A percentile compares a stretch with the other conserved stretches of the same genome.
phyloP scores from a whole-genome alignment of 2,888 invertebrate species.

The Melipona bicolor region DNA sequence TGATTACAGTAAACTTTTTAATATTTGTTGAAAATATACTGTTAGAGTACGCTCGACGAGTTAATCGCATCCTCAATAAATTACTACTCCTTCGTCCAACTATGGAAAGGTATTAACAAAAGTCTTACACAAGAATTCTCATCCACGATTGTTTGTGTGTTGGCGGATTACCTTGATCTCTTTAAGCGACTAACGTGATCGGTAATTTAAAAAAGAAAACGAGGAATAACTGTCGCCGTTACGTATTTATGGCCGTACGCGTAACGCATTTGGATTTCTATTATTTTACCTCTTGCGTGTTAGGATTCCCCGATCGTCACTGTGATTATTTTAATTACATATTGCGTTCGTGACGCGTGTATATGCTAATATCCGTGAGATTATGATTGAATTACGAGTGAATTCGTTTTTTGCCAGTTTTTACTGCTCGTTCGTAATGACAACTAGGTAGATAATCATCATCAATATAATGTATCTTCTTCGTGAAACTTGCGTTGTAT shows the following conservation, averaged over 20 bases:
- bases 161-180: slow-evolving; percentile 52
- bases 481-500: neutral
- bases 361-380: neutral
- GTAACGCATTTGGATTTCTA: slow-evolving; percentile 11
- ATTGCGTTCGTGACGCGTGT: neutral
- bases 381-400: neutral
- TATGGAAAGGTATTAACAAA: neutral
- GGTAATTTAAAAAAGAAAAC: slow-evolving; percentile 19
- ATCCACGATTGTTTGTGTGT: slow-evolving; percentile 22
- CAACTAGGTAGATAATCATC: neutral
- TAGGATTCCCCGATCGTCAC: slow-evolving; percentile 7
- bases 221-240: neutral
- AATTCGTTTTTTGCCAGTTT: neutral
- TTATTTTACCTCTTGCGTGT: neutral
- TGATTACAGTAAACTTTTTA: too few species aligned
- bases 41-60: too few species aligned
- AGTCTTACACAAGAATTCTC: slow-evolving; percentile 24
- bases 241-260: slow-evolving; percentile 14
- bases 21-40: too few species aligned
- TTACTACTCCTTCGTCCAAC: neutral
- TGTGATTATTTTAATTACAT: slow-evolving; percentile 17
- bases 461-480: neutral
- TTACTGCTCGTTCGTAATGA: neutral
- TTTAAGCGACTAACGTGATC: slow-evolving; percentile 53
- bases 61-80: neutral